Conservation (phyloP, 2,113 vertebrate genomes). For the Chrysemys picta region DNA sequence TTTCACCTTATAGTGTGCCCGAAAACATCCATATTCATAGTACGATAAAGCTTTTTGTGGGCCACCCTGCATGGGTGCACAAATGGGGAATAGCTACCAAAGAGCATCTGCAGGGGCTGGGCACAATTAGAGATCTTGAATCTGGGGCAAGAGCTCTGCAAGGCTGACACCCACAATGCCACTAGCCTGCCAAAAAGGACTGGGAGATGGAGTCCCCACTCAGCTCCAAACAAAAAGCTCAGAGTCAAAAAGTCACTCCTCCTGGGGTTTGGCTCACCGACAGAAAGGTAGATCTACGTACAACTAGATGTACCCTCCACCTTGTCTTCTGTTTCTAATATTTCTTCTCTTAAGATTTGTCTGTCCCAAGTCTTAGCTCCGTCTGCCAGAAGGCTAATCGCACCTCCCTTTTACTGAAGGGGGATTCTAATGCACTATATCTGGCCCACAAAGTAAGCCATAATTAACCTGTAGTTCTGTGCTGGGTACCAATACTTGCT, state of each 20-base stretch:
- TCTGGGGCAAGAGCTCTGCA: neutral
- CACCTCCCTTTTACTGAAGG: too few species aligned
- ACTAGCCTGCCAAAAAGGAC: neutral
- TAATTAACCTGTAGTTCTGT: neutral
- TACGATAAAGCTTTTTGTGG: fast-evolving
- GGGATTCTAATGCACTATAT: too few species aligned
- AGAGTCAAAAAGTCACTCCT: neutral
- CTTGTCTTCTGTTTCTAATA: neutral
- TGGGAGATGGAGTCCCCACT: neutral
- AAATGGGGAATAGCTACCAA: neutral
- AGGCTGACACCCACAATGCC: neutral
- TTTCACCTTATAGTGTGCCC: neutral
- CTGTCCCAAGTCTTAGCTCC: neutral
- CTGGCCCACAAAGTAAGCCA: too few species aligned
- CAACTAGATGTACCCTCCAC: neutral
- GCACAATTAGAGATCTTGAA: neutral
- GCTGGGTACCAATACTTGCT: neutral
- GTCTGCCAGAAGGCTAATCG: neutral
- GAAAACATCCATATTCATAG: neutral
- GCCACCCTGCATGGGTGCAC: neutral
- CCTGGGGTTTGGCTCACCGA: neutral
- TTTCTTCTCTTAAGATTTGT: neutral
- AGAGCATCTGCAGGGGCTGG: neutral
- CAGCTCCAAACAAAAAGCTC: neutral
- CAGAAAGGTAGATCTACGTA: neutral